Evolutionary conservation across 2,888 invertebrate species (phyloP).

Genomic region (Cephus sareptanus): DNA sequence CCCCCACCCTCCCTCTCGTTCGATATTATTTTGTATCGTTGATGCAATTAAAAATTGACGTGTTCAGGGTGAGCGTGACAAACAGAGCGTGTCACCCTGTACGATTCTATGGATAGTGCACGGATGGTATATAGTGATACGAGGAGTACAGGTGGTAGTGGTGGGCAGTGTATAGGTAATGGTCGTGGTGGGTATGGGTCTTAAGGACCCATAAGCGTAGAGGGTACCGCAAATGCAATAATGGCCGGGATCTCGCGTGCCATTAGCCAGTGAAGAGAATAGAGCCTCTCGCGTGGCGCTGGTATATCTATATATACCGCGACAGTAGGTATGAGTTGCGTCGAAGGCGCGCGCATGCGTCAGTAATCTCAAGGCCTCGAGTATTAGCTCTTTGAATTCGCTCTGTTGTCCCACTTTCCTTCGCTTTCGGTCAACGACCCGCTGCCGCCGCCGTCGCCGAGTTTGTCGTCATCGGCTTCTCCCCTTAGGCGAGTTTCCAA

Average conservation of each 20-base stretch:
- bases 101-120: not conserved
- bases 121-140: not conserved
- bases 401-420: slow-evolving; percentile 64
- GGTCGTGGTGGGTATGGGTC: not conserved
- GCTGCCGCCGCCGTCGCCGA: slow-evolving; percentile 21
- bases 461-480: slow-evolving; percentile 5
- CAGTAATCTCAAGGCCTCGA: slow-evolving; percentile 63
- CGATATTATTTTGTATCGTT: not conserved
- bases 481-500: slow-evolving; percentile 59
- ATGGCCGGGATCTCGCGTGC: slow-evolving; percentile 19
- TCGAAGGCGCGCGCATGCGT: slow-evolving; percentile 54
- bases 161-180: no score
- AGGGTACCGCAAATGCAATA: slow-evolving; percentile 2
- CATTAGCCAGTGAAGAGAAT: slow-evolving; percentile 32
- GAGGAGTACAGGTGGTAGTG: not conserved
- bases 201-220: not conserved
- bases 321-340: not conserved
- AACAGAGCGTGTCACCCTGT: slow-evolving; percentile 21
- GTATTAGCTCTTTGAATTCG: slow-evolving; percentile 59
- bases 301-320: not conserved
- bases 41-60: not conserved
- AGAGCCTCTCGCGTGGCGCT: slow-evolving; percentile 3
- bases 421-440: slow-evolving; percentile 64
- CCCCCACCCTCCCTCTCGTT: not conserved
- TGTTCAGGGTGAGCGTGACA: slow-evolving; percentile 16